These are phyloP conservation scores for Agriopis leucophaearia DNA, from an alignment of 2,888 invertebrate genomes.

Conservation along the genomic window DNA sequence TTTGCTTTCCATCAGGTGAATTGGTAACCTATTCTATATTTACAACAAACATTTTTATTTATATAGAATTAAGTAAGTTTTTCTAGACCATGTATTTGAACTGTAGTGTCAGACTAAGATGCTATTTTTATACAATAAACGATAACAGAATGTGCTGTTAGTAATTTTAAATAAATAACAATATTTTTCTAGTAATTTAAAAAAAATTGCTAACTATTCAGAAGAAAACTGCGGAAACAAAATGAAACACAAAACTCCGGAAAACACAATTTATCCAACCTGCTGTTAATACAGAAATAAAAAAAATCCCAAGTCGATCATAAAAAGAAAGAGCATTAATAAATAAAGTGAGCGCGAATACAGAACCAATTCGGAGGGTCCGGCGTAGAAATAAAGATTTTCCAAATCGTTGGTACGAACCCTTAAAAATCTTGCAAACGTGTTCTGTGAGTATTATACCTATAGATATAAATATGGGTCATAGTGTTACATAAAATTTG, in stretches of 20 bases:
- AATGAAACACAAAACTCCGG: conserved; percentile 30
- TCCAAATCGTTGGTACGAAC: conserved; percentile 79
- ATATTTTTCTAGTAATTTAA: too few relatives aligned
- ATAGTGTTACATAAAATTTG: conserved; percentile 84
- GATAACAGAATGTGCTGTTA: too few relatives aligned
- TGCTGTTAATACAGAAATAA: conserved; percentile 59
- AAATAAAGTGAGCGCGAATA: conserved; percentile 68
- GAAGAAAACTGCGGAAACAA: conserved; percentile 19
- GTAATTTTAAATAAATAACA: too few relatives aligned
- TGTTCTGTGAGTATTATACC: conserved; percentile 58
- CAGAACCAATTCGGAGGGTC: conserved; percentile 68
- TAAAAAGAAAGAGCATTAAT: conserved; percentile 74
- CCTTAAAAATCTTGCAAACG: conserved; percentile 80
- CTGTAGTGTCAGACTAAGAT: too few relatives aligned
- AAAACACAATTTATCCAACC: conserved; percentile 44
- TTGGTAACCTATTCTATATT: too few relatives aligned
- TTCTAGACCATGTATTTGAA: too few relatives aligned
- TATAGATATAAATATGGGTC: conserved; percentile 71
- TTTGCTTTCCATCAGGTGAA: too few relatives aligned
- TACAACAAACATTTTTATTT: too few relatives aligned
- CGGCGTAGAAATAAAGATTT: conserved; percentile 78
- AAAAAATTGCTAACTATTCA: too few relatives aligned
- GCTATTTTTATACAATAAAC: too few relatives aligned
- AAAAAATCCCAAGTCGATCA: conserved; percentile 63
- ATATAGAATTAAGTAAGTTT: too few relatives aligned